Evolutionary conservation across 2,888 invertebrate species (phyloP).

Genomic region (Asteroscopus sphinx): DNA sequence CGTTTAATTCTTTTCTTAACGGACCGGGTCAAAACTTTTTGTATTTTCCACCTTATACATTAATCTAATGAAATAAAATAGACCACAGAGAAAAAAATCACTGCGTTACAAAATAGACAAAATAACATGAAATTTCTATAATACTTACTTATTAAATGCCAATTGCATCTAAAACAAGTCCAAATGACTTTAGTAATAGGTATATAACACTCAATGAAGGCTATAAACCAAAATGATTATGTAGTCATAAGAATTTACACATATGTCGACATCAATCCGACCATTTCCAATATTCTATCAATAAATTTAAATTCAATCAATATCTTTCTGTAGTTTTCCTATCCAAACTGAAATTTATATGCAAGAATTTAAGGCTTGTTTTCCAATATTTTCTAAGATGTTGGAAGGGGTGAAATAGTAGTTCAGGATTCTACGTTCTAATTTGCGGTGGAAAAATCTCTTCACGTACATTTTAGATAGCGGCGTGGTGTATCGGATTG

Average conservation of each 20-base stretch:
- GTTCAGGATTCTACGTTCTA: conserved; percentile 32
- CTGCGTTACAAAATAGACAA: too few species aligned
- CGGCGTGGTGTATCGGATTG: conserved; percentile 18
- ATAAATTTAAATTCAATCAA: conserved; percentile 45
- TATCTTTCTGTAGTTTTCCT: background rate
- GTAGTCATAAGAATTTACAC: conserved; percentile 27
- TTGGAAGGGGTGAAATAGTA: conserved; percentile 8
- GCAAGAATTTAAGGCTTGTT: conserved; percentile 5
- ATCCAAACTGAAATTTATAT: conserved; percentile 14
- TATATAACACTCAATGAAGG: conserved; percentile 14
- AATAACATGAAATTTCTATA: too few species aligned
- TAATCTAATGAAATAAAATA: too few species aligned
- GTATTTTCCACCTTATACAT: too few species aligned
- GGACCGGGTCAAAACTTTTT: too few species aligned
- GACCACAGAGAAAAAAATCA: too few species aligned
- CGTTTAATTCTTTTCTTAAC: too few species aligned
- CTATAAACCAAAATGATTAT: conserved; percentile 5
- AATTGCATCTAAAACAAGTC: background rate
- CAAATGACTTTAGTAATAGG: background rate
- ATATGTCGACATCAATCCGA: conserved; percentile 18
- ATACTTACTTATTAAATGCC: too few species aligned
- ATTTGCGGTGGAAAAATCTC: conserved; percentile 32
- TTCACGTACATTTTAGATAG: conserved; percentile 28
- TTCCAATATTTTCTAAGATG: conserved; percentile 1
- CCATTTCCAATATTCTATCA: conserved; percentile 24